Percentiles rank a stretch among this genome's conserved stretches.
These are phyloP conservation scores for Smithornis capensis DNA, from an alignment of 2,113 vertebrate species.

Conservation along the genomic window DNA sequence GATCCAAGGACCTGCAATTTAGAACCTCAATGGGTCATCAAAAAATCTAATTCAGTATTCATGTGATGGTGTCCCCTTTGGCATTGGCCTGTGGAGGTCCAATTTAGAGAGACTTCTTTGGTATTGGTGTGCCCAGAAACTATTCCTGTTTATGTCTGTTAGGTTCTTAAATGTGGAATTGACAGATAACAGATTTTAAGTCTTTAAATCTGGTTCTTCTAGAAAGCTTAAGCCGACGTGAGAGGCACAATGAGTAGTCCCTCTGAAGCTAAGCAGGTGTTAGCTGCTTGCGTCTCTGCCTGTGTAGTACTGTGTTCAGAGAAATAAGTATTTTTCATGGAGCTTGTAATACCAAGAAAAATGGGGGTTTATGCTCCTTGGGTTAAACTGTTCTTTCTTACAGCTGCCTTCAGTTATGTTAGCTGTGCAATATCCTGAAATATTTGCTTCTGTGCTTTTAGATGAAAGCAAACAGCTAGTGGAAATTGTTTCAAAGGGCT, in stretches of 20 bases:
- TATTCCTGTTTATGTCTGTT: background rate
- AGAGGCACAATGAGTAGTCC: background rate
- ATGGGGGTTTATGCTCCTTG: background rate
- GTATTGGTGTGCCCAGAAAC: background rate
- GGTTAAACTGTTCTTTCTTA: background rate
- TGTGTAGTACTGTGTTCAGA: background rate
- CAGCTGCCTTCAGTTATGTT: background rate
- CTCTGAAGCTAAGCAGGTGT: background rate
- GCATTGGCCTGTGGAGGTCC: background rate
- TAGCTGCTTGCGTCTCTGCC: background rate
- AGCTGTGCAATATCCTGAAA: background rate
- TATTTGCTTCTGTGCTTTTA: background rate
- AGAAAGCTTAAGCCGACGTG: background rate
- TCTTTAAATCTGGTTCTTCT: background rate
- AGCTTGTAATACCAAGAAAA: background rate
- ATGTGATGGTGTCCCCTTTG: accelerated
- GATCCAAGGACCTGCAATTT: background rate
- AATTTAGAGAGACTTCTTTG: background rate
- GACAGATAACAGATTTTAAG: background rate
- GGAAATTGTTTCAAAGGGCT: background rate
- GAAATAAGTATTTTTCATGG: background rate
- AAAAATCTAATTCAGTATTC: background rate
- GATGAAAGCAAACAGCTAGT: background rate
- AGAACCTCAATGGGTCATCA: background rate
- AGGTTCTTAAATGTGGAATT: background rate